A percentile compares a stretch with the other conserved stretches of the same genome.
Conservation (phyloP, 2,888 invertebrate species). For the Prenolepis imparis region DNA sequence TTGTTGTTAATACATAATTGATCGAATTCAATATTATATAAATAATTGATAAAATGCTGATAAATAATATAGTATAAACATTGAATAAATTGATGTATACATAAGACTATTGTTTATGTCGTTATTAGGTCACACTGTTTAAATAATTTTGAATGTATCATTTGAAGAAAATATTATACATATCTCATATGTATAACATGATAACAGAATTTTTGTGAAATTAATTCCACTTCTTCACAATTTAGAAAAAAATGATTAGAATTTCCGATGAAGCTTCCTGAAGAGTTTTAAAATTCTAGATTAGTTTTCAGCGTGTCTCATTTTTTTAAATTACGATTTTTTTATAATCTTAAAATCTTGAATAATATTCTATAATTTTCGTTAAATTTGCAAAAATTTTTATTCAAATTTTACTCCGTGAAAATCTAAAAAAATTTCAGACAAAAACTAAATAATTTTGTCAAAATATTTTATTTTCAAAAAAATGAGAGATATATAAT, state of each 20-base stretch:
- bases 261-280: background rate
- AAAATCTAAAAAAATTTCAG: background rate
- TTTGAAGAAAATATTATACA: background rate
- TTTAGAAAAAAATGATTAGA: background rate
- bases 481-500: background rate
- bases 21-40: background rate
- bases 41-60: background rate
- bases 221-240: background rate
- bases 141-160: background rate
- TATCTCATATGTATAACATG: background rate
- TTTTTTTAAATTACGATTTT: background rate
- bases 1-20: background rate
- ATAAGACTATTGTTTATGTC: background rate
- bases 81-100: background rate
- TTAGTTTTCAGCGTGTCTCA: background rate
- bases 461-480: background rate
- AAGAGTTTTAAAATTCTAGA: background rate
- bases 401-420: background rate
- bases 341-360: background rate
- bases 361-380: constrained; percentile 5
- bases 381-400: background rate
- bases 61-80: background rate
- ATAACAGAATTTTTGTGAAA: background rate
- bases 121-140: background rate
- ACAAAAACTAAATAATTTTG: background rate